Base-by-base conservation (phyloP, 2,113 vertebrate genomes). In the Empidonax traillii region DNA sequence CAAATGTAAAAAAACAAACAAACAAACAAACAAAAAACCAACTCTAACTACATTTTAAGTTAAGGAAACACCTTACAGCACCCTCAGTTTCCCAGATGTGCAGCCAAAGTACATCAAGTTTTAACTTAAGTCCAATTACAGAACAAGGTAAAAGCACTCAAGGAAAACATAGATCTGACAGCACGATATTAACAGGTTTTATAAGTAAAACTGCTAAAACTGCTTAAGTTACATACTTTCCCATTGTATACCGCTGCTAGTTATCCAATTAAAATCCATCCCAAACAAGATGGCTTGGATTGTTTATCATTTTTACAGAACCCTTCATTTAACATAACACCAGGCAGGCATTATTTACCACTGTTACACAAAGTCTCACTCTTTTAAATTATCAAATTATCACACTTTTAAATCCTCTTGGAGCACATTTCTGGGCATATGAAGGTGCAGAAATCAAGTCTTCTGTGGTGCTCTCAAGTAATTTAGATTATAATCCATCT, bases 1-100 rank as follows among this genome's bases (percentile, higher is more conserved):
- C 10, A 87, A 94, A 81, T 80, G 21, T 93, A 81, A 96, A 97
- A 95, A 78, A 96, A 96, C 17, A 94, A 91, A 19, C 59, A 43
- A 43, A 43, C 41, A 43, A 43, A 43, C 41, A 44, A 43, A 44
- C 15, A 83, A 96, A 97, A 97, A 95, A 78, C 95, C 10, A 95
- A 59, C 58, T 74, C 79, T 92, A 82, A 87, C 52, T 93, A 55
- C 22, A 65, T 91, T 94, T 91, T 58, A 65, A 88, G 33, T 62
- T 82, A 95, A 82, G 39, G 62, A 94, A 96, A 95, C 71, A 35
- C 18, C 30, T 74, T 82, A 81, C 58, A 71, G 43, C 35, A 85
- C 61, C 49, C 65, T 71, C 61, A 92, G 56, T 93, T 93, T 80
- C 85, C 81, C 88, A 75, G n/a, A 85, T 67, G 46, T 58, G 55